phyloP scores from a whole-genome alignment of 2,797 vertebrate genomes.

The Chanos chanos region DNA sequence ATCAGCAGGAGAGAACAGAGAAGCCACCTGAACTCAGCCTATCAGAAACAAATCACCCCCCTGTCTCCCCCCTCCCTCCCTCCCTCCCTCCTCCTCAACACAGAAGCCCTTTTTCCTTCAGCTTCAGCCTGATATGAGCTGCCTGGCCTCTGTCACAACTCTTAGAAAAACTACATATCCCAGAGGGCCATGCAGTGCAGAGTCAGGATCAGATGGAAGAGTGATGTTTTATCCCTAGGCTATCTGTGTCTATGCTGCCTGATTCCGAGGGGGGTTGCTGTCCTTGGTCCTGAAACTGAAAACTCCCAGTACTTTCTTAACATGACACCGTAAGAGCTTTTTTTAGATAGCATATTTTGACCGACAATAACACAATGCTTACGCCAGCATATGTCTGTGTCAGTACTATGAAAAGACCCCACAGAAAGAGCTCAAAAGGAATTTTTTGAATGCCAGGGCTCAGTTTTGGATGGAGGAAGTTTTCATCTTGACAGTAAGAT shows the following conservation, averaged over 20 bases:
- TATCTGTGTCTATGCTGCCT: slow-evolving; percentile 16
- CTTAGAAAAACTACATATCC: slow-evolving; percentile 14
- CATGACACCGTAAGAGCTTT: slow-evolving; percentile 10
- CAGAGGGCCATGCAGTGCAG: slow-evolving; percentile 14
- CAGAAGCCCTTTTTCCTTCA: neutral
- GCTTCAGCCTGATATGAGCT: neutral
- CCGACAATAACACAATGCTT: too few species aligned
- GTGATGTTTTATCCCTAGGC: slow-evolving; percentile 9
- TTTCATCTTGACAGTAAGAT: too few species aligned
- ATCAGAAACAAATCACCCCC: too few species aligned
- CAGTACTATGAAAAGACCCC: neutral
- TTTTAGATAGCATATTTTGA: slow-evolving; percentile 22
- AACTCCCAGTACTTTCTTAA: slow-evolving; percentile 9
- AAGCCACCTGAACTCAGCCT: neutral
- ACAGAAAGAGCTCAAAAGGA: too few species aligned
- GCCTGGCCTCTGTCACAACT: slow-evolving; percentile 18
- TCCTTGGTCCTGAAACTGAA: slow-evolving; percentile 28
- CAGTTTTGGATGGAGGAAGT: too few species aligned
- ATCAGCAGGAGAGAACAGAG: slow-evolving; percentile 1
- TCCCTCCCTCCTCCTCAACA: neutral
- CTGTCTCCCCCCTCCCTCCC: too few species aligned
- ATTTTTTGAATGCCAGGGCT: too few species aligned
- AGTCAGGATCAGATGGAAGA: slow-evolving; percentile 14
- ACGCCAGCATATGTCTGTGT: neutral
- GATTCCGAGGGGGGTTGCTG: slow-evolving; percentile 26